Evolutionary conservation across 1,140 invertebrate species (phyloP), one percentile per base, ranked within the genome.

Genomic region (Atopsyche davidsoni): DNA sequence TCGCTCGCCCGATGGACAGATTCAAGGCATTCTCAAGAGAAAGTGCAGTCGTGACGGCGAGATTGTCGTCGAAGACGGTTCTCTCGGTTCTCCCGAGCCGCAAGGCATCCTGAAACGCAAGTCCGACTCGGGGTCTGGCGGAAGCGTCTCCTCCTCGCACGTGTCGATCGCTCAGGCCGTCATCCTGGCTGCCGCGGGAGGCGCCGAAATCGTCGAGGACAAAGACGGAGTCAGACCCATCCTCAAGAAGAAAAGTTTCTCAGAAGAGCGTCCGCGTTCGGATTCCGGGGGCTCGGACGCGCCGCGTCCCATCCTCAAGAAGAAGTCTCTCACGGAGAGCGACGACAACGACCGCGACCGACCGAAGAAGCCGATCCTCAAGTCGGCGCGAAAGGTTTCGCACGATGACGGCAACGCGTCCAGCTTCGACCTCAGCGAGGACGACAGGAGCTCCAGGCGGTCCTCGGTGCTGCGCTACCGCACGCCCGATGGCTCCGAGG

Each of bases 241-340:
- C 51, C 64, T 90, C 3, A 90, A 90, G 64, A 87, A 87, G 65
- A 86, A 85, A 73, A 75, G 83, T 76, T 73, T 79, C 66, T 65
- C 76, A 11, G 77, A 79, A 59, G 76, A 79, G 56, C 60, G 72
- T 44, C 70, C 73, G 2, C 64, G 64, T 52, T 64, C 59, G 3
- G 73, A 75, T 42, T 62, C 65, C 53, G 46, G 63, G 16, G 50
- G 59, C 24, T 59, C 59, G 3, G 76, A 81, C 36, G 75, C 73
- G 24, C 82, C 83, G 0, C 83, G 78, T 63, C 86, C 87, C 1
- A 91, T 90, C 61, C 61, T 92, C 6, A 91, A 92, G 61, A 91
- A 91, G 64, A 89, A 89, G 62, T 83, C 83, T 0, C 86, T 81
- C 40, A 80, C 80, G 0, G 89, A 92, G 57, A 80, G 81, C 4